Percentiles rank a stretch among this genome's conserved stretches.
Conservation (phyloP, 2,888 invertebrate genomes). For the Cephus pygmeus region DNA sequence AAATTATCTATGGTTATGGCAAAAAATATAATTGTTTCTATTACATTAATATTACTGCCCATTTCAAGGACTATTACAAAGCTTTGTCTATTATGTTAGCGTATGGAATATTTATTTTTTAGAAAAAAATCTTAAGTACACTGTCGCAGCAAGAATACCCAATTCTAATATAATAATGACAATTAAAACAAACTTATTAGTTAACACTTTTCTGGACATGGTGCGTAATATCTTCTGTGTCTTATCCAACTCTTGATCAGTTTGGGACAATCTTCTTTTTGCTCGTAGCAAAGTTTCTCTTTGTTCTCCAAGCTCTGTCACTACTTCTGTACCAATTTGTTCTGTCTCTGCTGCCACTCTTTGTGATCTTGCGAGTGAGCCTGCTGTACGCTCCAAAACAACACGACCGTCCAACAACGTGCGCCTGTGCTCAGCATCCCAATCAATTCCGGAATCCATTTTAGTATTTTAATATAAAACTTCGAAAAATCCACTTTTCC, state of each 20-base stretch:
- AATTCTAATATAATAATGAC: constrained; percentile 80
- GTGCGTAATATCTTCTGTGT: constrained; percentile 74
- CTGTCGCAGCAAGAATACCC: constrained; percentile 71
- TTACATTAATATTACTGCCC: neutral
- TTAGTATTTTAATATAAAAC: constrained; percentile 16
- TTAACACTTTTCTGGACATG: constrained; percentile 77
- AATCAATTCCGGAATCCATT: constrained; percentile 62
- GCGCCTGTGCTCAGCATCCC: constrained; percentile 71
- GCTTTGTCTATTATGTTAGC: neutral
- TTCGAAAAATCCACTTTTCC: neutral
- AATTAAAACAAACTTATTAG: constrained; percentile 80
- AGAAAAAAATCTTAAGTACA: constrained; percentile 74
- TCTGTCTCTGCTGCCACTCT: constrained; percentile 84
- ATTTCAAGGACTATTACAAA: neutral
- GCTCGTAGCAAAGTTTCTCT: constrained; percentile 78
- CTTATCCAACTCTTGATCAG: constrained; percentile 76
- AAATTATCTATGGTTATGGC: neutral
- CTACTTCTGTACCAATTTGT: constrained; percentile 80
- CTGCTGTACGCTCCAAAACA: constrained; percentile 71
- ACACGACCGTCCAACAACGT: constrained; percentile 70
- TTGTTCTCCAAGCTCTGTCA: constrained; percentile 81
- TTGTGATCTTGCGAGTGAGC: constrained; percentile 77
- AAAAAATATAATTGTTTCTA: neutral
- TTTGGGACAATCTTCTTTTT: constrained; percentile 75
- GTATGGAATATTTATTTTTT: constrained; percentile 31